Conservation (phyloP, 2,797 vertebrate genomes). For the Tangara arthus region DNA sequence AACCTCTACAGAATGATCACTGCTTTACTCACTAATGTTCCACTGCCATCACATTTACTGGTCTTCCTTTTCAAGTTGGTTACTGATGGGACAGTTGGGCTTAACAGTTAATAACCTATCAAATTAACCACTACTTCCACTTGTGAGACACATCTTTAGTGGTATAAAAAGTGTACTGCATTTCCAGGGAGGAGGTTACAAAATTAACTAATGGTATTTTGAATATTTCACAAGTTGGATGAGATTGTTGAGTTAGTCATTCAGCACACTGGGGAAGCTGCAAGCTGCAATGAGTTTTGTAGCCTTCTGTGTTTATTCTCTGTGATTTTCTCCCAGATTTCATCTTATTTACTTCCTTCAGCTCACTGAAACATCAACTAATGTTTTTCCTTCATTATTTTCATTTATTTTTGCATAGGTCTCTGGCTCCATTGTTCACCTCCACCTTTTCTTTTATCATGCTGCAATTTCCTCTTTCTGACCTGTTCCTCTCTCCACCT, state of each 20-base stretch:
- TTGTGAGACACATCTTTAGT: slow-evolving; percentile 22
- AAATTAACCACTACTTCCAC: slow-evolving; percentile 51
- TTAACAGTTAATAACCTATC: slow-evolving; percentile 57
- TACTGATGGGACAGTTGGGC: slow-evolving; percentile 37
- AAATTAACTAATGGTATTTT: slow-evolving; percentile 18
- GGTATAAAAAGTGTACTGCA: background rate
- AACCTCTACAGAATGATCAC: background rate
- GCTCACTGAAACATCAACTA: background rate
- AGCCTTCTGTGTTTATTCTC: background rate
- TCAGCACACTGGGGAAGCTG: background rate
- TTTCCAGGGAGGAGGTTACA: slow-evolving; percentile 29
- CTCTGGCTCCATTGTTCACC: background rate
- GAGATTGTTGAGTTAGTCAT: background rate
- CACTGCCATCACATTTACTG: background rate
- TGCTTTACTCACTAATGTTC: background rate
- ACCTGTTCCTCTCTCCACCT: no score
- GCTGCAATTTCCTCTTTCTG: background rate
- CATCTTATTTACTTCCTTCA: background rate
- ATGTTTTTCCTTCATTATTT: background rate
- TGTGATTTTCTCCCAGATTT: background rate
- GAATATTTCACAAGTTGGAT: slow-evolving; percentile 8
- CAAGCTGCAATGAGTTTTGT: background rate
- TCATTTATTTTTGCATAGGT: background rate
- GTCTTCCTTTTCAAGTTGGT: background rate
- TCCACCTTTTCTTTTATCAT: background rate